These are phyloP conservation scores for Brachypteracias leptosomus DNA, from an alignment of 2,113 vertebrate genomes.

Conservation along the genomic window DNA sequence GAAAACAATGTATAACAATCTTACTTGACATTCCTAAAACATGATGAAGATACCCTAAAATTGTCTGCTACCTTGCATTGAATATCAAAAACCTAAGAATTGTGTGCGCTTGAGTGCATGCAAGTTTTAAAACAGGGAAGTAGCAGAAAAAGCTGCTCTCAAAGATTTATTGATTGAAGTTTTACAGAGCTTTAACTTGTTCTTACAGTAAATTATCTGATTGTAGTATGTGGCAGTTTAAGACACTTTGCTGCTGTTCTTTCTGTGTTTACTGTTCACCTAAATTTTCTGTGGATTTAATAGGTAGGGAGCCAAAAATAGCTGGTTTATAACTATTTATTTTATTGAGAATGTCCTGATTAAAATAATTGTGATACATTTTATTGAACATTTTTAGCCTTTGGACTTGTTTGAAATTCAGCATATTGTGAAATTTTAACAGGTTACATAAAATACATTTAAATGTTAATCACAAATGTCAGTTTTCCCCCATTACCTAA, in stretches of 20 bases:
- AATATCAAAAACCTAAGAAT: background rate
- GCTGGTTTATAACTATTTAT: background rate
- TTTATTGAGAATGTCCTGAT: background rate
- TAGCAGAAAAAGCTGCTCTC: background rate
- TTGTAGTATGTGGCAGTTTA: background rate
- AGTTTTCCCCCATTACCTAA: background rate
- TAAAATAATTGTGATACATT: background rate
- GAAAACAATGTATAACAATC: background rate
- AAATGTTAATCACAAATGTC: background rate
- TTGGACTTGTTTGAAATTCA: background rate
- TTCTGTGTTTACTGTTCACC: background rate
- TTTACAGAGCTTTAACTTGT: constrained; percentile 9
- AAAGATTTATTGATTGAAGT: background rate
- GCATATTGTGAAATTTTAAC: background rate
- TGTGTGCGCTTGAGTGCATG: background rate
- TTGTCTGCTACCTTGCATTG: background rate
- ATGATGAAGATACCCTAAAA: background rate
- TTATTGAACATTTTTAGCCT: background rate
- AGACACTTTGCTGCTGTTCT: background rate
- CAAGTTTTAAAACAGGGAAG: background rate
- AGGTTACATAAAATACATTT: background rate
- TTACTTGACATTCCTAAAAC: constrained; percentile 35
- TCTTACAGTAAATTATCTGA: background rate
- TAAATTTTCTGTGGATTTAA: background rate
- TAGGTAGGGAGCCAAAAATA: background rate